Base-by-base conservation (phyloP, 2,113 vertebrate genomes). In the Tragelaphus strepsiceros region DNA sequence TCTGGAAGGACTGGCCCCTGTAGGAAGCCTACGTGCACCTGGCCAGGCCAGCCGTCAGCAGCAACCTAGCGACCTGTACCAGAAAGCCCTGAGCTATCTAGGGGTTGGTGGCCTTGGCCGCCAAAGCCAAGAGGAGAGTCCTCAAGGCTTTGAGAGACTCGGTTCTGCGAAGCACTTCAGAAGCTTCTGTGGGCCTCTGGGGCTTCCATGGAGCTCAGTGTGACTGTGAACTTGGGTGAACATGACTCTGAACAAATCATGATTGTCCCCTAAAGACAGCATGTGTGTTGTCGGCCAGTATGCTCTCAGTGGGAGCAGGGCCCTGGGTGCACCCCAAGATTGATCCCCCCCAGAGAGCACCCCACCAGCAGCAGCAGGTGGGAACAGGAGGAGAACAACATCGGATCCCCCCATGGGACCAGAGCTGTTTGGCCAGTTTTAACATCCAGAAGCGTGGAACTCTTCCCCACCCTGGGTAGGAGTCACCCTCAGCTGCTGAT, bases 191-290 rank as follows among this genome's bases (percentile, higher is more conserved):
- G 7, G 43, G 26, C 28, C 59, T 64, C 26, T 1, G 7, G n/a
- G 35, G 32, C 22, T 35, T 62, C 61, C 0, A 0, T 8, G 26
- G 74, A 6, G 14, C 19, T 5, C 19, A 1, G 1, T 0, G 0
- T 13, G 71, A 46, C 88, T 24, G 8, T 30, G 62, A 32, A 54
- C 35, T 39, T 71, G 19, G n/a, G n/a, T 71, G 67, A 74, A 74
- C 0, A 2, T 13, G 19, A 71, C n/a, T 51, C 64, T 1, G 26
- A 15, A 24, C 9, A 83, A 17, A 89, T 43, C 62, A 30, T 6
- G 39, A 6, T 26, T n/a, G 5, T 30, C 11, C 17, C 83, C 84
- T 32, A 7, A 5, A 85, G 35, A 51, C 6, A 0, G 1, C 0
- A 2, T 9, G 0, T 30, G 39, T 6, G 2, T 14, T n/a, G 26